A percentile compares a stretch with the other conserved stretches of the same genome.
Evolutionary conservation across 2,797 vertebrate species (phyloP).

Genomic region (Bradypodion pumilum): DNA sequence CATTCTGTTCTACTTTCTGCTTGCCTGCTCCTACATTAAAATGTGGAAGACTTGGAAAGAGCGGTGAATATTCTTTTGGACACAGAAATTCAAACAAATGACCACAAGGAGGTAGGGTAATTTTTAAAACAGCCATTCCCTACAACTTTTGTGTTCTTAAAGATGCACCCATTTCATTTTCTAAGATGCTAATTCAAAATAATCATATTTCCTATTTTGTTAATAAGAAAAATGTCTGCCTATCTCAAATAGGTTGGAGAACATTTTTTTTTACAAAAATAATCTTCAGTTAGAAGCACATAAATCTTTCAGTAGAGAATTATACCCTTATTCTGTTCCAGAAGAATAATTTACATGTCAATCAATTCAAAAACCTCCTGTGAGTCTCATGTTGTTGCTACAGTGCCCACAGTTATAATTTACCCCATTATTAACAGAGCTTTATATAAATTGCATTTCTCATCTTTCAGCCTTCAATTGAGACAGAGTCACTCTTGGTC

Average conservation of each 20-base stretch:
- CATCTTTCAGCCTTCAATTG: constrained; percentile 44
- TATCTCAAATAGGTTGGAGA: constrained; percentile 26
- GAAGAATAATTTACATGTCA: constrained; percentile 39
- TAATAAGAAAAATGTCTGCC: not conserved
- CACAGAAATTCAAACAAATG: not conserved
- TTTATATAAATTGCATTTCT: constrained; percentile 46
- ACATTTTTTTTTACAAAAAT: constrained; percentile 11
- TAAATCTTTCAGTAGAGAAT: constrained; percentile 31
- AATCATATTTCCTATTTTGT: not conserved
- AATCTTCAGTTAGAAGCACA: constrained; percentile 27
- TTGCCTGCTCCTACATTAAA: not conserved
- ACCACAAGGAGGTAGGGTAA: too few relatives aligned
- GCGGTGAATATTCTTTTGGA: not conserved
- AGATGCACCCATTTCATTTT: not conserved
- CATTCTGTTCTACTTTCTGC: too few relatives aligned
- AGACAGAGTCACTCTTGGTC: not conserved
- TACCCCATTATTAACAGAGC: constrained; percentile 54
- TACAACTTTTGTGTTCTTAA: not conserved
- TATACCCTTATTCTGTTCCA: constrained; percentile 9
- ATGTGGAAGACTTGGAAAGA: not conserved
- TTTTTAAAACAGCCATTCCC: not conserved
- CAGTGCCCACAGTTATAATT: constrained; percentile 46
- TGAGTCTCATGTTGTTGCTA: constrained; percentile 23
- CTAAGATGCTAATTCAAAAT: not conserved
- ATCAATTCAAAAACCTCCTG: constrained; percentile 51